phyloP scores from a whole-genome alignment of 2,888 invertebrate species.

The Cremastobaeus sp. region DNA sequence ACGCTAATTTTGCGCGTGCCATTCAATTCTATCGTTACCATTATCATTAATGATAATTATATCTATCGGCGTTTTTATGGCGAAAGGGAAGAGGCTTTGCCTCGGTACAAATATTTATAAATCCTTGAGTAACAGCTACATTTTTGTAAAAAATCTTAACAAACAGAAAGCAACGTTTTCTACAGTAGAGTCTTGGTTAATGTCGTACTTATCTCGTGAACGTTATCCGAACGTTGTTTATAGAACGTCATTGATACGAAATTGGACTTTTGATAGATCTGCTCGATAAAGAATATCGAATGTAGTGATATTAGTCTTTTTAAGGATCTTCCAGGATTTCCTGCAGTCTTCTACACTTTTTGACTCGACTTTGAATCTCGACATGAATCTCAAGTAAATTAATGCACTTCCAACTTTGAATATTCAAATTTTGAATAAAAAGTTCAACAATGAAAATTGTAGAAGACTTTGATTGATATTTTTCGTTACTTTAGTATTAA shows the following conservation, averaged over 20 bases:
- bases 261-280: constrained; percentile 37
- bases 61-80: constrained; percentile 17
- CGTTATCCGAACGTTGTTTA: constrained; percentile 5
- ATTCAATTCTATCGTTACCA: constrained; percentile 23
- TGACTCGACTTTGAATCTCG: not conserved
- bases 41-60: constrained; percentile 15
- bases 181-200: constrained; percentile 34
- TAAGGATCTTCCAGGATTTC: no score
- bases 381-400: not conserved
- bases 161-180: constrained; percentile 15
- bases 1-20: constrained; percentile 30
- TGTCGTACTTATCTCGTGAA: constrained; percentile 28
- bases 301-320: constrained; percentile 54
- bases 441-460: not conserved
- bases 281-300: constrained; percentile 33
- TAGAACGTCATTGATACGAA: constrained; percentile 22
- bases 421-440: not conserved
- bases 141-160: constrained; percentile 14
- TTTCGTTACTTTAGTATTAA: not conserved
- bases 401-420: not conserved
- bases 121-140: constrained; percentile 17
- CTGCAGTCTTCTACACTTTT: not conserved
- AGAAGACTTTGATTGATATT: not conserved
- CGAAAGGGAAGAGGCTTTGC: constrained; percentile 4
- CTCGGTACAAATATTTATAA: constrained; percentile 36